Base-by-base conservation (phyloP, 1,140 invertebrate species). In the Temnothorax longispinosus region DNA sequence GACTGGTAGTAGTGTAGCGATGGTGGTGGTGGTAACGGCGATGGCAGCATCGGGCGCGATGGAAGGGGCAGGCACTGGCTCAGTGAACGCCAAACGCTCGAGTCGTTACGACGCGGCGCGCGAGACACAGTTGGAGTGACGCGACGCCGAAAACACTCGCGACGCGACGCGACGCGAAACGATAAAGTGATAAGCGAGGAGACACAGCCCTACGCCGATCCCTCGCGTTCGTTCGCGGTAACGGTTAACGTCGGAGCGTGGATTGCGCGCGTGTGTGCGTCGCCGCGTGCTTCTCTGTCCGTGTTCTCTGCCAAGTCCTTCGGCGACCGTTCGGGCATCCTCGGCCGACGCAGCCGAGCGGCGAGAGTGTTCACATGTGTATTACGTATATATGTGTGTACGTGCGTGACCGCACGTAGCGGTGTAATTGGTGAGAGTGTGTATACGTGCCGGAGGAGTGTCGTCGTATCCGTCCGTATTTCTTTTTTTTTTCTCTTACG, bases 81-180 rank as follows among this genome's bases (percentile, higher is more conserved):
- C 92, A 92, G 92, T 93, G 85, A 92, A 91, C 91, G 91, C 87
- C 87, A 85, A 91, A 87, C 91, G 90, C 75, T 90, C 90, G 60
- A 92, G 89, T 88, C 85, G 86, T 89, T 82, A 65, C 35, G 74
- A 86, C 74, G 71, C 54, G 54, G 38, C 27, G 54, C 1, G 27
- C 41, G 52, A 50, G 32, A 27, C n/a, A 54, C 56, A 67, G 50
- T 47, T 21, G 5, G 35, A 21, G 41, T 21, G n/a, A 88, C 54
- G n/a, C 65, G 85, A 65, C 27, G 44, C 32, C 47, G 74, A 52
- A 44, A 76, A 64, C 58, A 41, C 27, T 58, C 21, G 50, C 50
- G 38, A 38, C 13, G 21, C 27, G 38, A 38, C 13, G 21, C 27
- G 27, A 13, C n/a, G 35, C 35, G 15, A 47, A 50, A n/a, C 21